phyloP scores from a whole-genome alignment of 2,888 invertebrate species.

The Agelastica alni region DNA sequence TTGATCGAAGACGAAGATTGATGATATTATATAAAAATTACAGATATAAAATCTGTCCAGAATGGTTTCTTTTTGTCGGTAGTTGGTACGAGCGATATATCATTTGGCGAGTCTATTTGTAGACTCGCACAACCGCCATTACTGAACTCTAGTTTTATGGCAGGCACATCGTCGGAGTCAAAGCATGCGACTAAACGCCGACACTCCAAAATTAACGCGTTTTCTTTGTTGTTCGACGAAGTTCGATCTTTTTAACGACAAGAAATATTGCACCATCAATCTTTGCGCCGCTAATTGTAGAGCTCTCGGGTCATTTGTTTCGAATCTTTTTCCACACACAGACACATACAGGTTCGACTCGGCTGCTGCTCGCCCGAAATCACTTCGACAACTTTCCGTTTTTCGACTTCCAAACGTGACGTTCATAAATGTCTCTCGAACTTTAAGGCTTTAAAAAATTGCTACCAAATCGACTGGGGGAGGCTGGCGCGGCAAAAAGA shows the following conservation, averaged over 20 bases:
- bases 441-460: slow-evolving; percentile 1
- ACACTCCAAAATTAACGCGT: slow-evolving; percentile 43
- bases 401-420: slow-evolving; percentile 20
- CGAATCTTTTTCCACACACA: slow-evolving; percentile 38
- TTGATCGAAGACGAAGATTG: too few species aligned
- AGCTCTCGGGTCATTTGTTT: slow-evolving; percentile 44
- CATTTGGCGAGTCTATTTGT: slow-evolving; percentile 1
- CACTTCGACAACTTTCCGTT: slow-evolving; percentile 33
- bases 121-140: slow-evolving; percentile 13
- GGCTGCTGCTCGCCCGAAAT: slow-evolving; percentile 35
- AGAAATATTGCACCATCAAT: slow-evolving; percentile 50
- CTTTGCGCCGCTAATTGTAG: slow-evolving; percentile 52
- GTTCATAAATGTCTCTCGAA: slow-evolving; percentile 27
- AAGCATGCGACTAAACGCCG: slow-evolving; percentile 40
- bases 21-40: too few species aligned
- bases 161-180: slow-evolving; percentile 16
- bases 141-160: slow-evolving; percentile 31
- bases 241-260: slow-evolving; percentile 43
- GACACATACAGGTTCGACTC: slow-evolving; percentile 38
- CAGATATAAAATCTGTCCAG: too few species aligned
- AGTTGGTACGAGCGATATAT: background rate
- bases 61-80: too few species aligned
- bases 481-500: too few species aligned
- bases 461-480: too few species aligned
- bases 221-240: slow-evolving; percentile 39